Conservation (phyloP, 2,113 vertebrate genomes). For the Bubo blakistoni region DNA sequence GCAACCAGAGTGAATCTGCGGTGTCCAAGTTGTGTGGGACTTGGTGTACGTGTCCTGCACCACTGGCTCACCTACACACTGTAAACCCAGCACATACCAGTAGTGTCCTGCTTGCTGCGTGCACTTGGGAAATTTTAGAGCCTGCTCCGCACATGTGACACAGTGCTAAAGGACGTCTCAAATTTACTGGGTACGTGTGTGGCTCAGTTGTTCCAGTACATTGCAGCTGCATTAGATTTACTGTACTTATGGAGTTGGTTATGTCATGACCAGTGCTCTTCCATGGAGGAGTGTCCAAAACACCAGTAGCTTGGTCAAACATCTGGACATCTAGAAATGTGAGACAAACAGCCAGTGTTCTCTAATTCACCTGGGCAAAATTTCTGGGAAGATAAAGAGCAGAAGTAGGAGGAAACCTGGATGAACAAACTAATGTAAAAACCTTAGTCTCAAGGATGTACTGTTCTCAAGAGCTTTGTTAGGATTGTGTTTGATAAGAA, state of each 20-base stretch:
- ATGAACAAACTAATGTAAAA: neutral
- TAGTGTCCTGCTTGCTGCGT: neutral
- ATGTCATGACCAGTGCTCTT: neutral
- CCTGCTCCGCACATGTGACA: neutral
- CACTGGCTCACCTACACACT: neutral
- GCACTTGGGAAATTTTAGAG: neutral
- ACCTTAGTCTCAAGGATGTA: neutral
- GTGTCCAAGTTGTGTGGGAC: neutral
- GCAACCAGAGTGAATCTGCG: neutral
- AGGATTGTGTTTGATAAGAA: neutral
- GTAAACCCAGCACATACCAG: neutral
- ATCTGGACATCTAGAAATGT: neutral
- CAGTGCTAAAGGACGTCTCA: neutral
- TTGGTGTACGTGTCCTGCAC: neutral
- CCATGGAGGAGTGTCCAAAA: neutral
- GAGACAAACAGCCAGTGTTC: neutral
- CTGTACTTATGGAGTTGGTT: neutral
- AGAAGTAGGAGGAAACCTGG: neutral
- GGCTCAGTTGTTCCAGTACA: neutral
- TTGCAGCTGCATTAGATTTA: neutral
- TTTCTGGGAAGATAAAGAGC: neutral
- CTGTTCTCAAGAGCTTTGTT: neutral
- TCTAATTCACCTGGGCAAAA: neutral
- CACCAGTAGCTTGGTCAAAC: neutral
- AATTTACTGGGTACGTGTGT: rapidly evolving